Conservation (phyloP, 2,113 vertebrate species). For the Pygoscelis adeliae region DNA sequence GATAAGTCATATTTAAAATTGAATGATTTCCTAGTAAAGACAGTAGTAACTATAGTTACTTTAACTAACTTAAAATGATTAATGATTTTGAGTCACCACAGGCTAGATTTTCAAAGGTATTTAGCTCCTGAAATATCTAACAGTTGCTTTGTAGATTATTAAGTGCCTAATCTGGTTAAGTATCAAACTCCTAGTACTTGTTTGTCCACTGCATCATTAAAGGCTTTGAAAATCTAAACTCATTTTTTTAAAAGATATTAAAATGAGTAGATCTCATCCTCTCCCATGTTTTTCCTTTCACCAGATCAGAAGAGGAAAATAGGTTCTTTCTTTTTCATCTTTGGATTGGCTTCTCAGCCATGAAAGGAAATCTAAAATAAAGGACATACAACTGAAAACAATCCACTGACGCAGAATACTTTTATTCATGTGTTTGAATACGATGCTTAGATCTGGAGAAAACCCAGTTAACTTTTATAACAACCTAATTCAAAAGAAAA, state of each 20-base stretch:
- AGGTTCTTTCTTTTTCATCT: background rate
- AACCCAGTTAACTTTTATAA: background rate
- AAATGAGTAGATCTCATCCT: background rate
- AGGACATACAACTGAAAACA: background rate
- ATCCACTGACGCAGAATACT: background rate
- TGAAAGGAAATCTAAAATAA: background rate
- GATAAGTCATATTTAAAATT: background rate
- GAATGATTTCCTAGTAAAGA: background rate
- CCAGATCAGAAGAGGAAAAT: background rate
- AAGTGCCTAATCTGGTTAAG: background rate
- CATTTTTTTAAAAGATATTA: background rate
- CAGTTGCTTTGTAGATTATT: background rate
- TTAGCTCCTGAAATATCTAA: background rate
- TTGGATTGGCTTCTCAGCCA: background rate
- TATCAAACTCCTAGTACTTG: background rate
- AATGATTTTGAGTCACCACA: background rate
- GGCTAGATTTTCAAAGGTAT: background rate
- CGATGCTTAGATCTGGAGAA: background rate
- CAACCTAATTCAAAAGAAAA: background rate
- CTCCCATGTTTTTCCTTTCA: background rate
- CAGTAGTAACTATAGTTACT: background rate
- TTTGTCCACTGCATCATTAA: background rate
- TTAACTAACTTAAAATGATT: slow-evolving; percentile 12
- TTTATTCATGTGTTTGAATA: background rate
- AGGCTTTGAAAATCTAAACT: background rate